phyloP scores from a whole-genome alignment of 2,888 invertebrate species.

The Xylocampa areola region DNA sequence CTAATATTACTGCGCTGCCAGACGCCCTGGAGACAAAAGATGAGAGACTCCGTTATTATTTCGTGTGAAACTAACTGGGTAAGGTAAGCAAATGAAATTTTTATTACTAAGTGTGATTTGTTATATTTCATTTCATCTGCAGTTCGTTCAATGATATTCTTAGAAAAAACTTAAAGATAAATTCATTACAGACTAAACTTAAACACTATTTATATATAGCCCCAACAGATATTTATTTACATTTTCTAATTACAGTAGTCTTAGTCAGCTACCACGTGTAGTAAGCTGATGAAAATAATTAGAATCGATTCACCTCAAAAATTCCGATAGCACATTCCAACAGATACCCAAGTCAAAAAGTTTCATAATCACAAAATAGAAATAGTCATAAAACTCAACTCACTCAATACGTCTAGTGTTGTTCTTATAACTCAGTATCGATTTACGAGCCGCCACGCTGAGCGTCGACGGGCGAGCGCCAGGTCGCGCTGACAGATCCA shows the following conservation, averaged over 20 bases:
- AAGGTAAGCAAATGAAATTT: no score
- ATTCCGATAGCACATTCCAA: constrained; percentile 55
- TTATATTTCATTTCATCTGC: no score
- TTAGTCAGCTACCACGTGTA: constrained; percentile 2
- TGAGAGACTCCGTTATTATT: not conserved
- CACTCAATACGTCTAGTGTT: constrained; percentile 79
- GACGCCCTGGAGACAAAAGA: constrained; percentile 91
- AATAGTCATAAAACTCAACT: constrained; percentile 79
- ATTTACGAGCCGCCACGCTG: constrained; percentile 82
- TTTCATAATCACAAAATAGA: constrained; percentile 77
- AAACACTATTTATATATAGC: constrained; percentile 7
- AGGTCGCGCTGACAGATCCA: constrained; percentile 83
- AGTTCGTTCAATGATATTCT: no score
- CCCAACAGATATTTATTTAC: constrained; percentile 15
- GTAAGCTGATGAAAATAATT: constrained; percentile 17
- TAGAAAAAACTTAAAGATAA: no score
- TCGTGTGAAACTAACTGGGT: no score
- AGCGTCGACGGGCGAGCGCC: constrained; percentile 82
- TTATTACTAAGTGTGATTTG: no score
- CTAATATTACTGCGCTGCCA: constrained; percentile 96
- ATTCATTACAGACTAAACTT: not conserved
- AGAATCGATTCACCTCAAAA: constrained; percentile 16
- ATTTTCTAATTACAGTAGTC: constrained; percentile 15
- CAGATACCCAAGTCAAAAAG: constrained; percentile 61
- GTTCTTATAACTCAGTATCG: constrained; percentile 75